These are phyloP conservation scores for Trachelus troglodyta DNA, from an alignment of 2,888 invertebrate species.

Conservation along the genomic window DNA sequence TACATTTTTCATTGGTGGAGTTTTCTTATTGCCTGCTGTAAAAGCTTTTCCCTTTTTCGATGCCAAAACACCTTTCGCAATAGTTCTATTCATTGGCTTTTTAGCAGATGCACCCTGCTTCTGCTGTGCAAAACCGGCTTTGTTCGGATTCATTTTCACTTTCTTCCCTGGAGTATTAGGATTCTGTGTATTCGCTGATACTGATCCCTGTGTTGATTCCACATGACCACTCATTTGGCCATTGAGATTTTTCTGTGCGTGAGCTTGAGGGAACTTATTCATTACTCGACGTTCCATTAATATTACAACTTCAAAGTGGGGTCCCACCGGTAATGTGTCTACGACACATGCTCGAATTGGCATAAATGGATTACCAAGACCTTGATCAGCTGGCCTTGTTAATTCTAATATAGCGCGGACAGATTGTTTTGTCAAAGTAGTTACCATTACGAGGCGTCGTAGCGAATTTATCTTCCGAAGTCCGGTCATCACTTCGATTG, in stretches of 20 bases:
- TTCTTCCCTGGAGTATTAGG: conserved; percentile 7
- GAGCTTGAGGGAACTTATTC: conserved; percentile 41
- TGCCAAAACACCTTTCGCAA: conserved; percentile 3
- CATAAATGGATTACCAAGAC: conserved; percentile 57
- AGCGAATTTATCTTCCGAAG: conserved; percentile 54
- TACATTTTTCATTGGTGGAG: conserved; percentile 13
- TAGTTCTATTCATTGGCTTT: conserved; percentile 2
- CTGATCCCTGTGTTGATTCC: background rate
- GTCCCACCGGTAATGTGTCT: conserved; percentile 57
- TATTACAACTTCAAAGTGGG: conserved; percentile 60
- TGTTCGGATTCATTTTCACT: conserved; percentile 9
- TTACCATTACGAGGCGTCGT: conserved; percentile 58
- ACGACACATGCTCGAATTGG: conserved; percentile 57
- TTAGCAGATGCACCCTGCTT: background rate
- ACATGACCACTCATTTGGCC: background rate
- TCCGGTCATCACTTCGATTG: conserved; percentile 57
- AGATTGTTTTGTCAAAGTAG: conserved; percentile 61
- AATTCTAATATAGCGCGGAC: conserved; percentile 62
- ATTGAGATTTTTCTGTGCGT: conserved; percentile 7
- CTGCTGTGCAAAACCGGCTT: background rate
- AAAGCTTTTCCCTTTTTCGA: conserved; percentile 11
- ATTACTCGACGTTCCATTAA: conserved; percentile 57
- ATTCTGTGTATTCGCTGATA: background rate
- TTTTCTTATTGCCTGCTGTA: background rate
- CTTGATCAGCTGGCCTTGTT: conserved; percentile 50